Percentiles rank a stretch among this genome's conserved stretches.
Conservation (phyloP, 2,888 invertebrate genomes). For the Melinaea marsaeus region DNA sequence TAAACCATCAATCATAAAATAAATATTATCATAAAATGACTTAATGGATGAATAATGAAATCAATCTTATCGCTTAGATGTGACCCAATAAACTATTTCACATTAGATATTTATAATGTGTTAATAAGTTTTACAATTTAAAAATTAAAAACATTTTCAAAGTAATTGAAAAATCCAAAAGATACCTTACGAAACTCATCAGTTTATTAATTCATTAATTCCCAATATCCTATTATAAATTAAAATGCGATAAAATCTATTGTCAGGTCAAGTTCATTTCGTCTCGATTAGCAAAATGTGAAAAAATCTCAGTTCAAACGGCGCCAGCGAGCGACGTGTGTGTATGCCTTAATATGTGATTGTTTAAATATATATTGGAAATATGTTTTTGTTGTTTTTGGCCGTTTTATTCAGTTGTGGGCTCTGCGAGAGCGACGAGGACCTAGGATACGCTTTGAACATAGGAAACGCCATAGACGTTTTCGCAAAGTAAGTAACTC, state of each 20-base stretch:
- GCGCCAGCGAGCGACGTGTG: slow-evolving; percentile 44
- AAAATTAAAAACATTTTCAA: no score
- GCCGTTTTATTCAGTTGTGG: slow-evolving; percentile 45
- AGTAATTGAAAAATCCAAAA: no score
- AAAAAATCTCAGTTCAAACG: slow-evolving; percentile 63
- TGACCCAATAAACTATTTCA: slow-evolving; percentile 1
- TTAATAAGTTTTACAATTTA: no score
- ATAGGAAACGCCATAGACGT: slow-evolving; percentile 70
- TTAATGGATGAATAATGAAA: not conserved
- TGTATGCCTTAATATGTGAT: slow-evolving; percentile 27
- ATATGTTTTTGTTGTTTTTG: slow-evolving; percentile 44
- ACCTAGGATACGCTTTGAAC: slow-evolving; percentile 59
- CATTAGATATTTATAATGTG: not conserved
- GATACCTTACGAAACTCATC: no score
- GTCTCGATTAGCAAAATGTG: slow-evolving; percentile 66
- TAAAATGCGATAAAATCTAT: slow-evolving; percentile 43
- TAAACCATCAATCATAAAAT: no score
- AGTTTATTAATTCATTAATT: no score
- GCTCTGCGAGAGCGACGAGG: slow-evolving; percentile 52
- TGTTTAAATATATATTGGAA: slow-evolving; percentile 36
- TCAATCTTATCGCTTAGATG: not conserved
- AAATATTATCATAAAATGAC: no score
- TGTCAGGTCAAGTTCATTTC: slow-evolving; percentile 71
- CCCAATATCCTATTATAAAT: not conserved
- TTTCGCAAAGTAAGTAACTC: slow-evolving; percentile 66